Evolutionary conservation across 2,888 invertebrate species (phyloP).

Genomic region (Catocala fraxini): DNA sequence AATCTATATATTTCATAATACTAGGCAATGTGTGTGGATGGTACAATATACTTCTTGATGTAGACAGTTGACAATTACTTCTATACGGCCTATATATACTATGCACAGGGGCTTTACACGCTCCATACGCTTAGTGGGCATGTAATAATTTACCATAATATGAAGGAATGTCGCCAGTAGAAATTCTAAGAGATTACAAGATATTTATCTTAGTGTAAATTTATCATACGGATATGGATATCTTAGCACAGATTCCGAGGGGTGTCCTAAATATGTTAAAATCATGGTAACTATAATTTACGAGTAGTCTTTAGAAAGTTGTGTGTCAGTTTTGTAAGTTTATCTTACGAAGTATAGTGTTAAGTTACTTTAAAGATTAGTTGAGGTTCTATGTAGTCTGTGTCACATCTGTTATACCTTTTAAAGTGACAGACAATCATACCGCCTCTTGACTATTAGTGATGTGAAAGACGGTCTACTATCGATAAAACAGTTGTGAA

Average conservation of each 20-base stretch:
- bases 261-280: constrained; percentile 32
- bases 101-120: constrained; percentile 21
- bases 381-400: not conserved
- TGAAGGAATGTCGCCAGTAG: constrained; percentile 61
- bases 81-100: constrained; percentile 42
- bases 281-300: constrained; percentile 44
- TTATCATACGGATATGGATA: constrained; percentile 49
- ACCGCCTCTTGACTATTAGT: too few relatives aligned
- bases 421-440: too few relatives aligned
- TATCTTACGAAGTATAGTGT: constrained; percentile 7
- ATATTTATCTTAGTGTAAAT: constrained; percentile 47
- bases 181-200: constrained; percentile 77
- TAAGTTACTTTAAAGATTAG: not conserved
- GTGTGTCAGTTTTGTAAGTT: constrained; percentile 15
- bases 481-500: not conserved
- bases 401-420: too few relatives aligned
- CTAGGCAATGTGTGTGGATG: constrained; percentile 4
- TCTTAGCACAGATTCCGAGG: constrained; percentile 29
- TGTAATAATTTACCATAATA: constrained; percentile 37
- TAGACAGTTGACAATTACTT: constrained; percentile 40
- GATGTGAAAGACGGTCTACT: not conserved
- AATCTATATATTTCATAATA: too few relatives aligned
- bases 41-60: not conserved
- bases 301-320: constrained; percentile 27
- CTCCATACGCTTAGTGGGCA: constrained; percentile 14